Evolutionary conservation across 2,113 vertebrate genomes (phyloP), one percentile per base, ranked within the genome.

Genomic region (Caranx ignobilis): DNA sequence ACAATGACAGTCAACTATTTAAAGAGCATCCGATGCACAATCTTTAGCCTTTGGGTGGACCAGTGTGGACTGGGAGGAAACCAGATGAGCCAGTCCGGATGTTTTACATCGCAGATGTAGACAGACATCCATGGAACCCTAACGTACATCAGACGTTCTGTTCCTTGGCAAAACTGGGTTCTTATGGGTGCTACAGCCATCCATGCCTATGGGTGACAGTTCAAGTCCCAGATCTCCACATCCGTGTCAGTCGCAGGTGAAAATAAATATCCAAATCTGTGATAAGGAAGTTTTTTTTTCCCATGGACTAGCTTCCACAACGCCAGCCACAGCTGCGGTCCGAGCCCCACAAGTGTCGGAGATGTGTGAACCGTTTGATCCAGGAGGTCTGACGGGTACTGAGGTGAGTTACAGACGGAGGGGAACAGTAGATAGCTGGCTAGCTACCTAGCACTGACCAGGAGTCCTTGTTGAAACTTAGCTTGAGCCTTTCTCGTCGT

Each of bases 401-500:
- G 66, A 77, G 74, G 75, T 55, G 60, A 41, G 52, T 18, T 41
- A 64, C 45, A 56, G 74, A 72, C 50, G 63, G n/a, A 63, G 68
- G 60, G 50, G 11, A 16, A 11, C 18, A 52, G 15, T 61, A 81
- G 81, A 19, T 70, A 74, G 77, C 85, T 67, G 45, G 37, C 71
- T 47, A 48, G 79, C 79, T 74, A 63, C 43, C 75, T 50, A 57
- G 65, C 64, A 50, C 75, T 71, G 75, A 79, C 67, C 77, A 59
- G 74, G 63, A 75, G 85, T 82, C 82, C 12, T 0, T 77, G 60
- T 62, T 71, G 50, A 74, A 71, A 35, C n/a, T 31, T 69, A 82
- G 69, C 34, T 70, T 47, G 69, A 75, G 71, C 32, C 56, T 35
- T 59, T 35, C 71, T 54, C 64, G 8, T 41, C 7, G 72, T 32